Base-by-base conservation (phyloP, 2,113 vertebrate genomes). In the Chionis minor region DNA sequence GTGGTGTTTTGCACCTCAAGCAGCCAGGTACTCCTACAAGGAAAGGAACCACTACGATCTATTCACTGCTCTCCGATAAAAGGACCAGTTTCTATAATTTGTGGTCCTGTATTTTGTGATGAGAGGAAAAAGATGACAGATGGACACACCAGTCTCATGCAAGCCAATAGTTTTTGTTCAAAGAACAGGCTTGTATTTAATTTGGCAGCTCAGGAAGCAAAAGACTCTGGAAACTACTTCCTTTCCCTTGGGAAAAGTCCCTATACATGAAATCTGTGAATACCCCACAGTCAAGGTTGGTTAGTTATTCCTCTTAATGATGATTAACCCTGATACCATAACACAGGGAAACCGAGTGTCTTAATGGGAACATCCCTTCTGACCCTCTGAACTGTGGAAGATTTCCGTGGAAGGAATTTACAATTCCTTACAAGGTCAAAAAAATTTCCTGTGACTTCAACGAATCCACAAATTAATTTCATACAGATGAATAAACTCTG, bases 221-320 rank as follows among this genome's bases (percentile, higher is more conserved):
- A 69, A 59, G n/a, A 38, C 8, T 30, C 47, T 61, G 81, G 35
- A 51, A 94, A 62, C 3, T 12, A 3, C 38, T 72, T 26, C 12
- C 52, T 17, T 69, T 81, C 84, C 66, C 94, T 54, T 49, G 88
- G 90, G 96, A 94, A 90, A 93, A 77, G 61, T 62, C 55, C 63
- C 71, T 35, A 2, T 35, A 38, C 44, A 69, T 0, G 27, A 55
- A 75, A 84, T 79, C 4, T 51, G 75, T 77, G 75, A 92, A 42
- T 6, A 56, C 20, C 58, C 81, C 24, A 1, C 3, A 12, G 67
- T 30, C 75, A 83, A 38, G 58, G 71, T 1, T 65, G 66, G 88
- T 61, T 82, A 69, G 35, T 65, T 94, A 92, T 32, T 94, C 42
- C 62, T 83, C 56, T 61, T 33, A 35, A 32, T 11, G 51, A 79